Percentiles rank a stretch among this genome's conserved stretches.
Conservation (phyloP, 2,797 vertebrate species). For the Iguana delicatissima region DNA sequence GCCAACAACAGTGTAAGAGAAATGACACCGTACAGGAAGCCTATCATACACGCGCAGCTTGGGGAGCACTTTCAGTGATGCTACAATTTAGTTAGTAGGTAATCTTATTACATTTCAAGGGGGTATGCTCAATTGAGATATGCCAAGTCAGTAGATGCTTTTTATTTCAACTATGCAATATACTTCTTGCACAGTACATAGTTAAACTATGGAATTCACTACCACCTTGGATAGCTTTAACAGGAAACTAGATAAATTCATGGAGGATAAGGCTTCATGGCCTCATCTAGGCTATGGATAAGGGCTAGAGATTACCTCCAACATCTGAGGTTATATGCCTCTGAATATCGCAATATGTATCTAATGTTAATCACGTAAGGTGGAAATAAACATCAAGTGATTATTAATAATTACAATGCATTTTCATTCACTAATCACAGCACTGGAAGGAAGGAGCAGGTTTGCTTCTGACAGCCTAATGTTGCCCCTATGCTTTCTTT, state of each 20-base stretch:
- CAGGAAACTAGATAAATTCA: not conserved
- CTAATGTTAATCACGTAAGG: not conserved
- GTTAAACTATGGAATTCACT: not conserved
- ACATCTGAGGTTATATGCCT: not conserved
- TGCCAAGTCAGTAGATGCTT: not conserved
- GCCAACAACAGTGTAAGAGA: slow-evolving; percentile 30
- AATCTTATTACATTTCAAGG: not conserved
- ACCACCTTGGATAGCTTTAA: not conserved
- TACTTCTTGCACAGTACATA: not conserved
- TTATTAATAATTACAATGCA: not conserved
- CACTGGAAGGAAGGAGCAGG: not conserved
- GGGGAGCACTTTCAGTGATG: not conserved
- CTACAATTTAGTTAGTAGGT: not conserved
- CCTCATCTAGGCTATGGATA: not conserved
- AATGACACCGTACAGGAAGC: not conserved
- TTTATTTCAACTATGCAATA: not conserved
- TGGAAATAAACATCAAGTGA: not conserved
- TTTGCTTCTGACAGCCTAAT: not conserved
- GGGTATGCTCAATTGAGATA: not conserved
- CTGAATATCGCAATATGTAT: not conserved
- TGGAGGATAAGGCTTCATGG: not conserved
- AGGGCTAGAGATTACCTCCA: not conserved
- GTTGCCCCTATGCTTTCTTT: not conserved
- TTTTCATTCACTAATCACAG: not conserved
- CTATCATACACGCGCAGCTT: not conserved